Evolutionary conservation across 2,888 invertebrate species (phyloP).

Genomic region (Fragum whitleyi): DNA sequence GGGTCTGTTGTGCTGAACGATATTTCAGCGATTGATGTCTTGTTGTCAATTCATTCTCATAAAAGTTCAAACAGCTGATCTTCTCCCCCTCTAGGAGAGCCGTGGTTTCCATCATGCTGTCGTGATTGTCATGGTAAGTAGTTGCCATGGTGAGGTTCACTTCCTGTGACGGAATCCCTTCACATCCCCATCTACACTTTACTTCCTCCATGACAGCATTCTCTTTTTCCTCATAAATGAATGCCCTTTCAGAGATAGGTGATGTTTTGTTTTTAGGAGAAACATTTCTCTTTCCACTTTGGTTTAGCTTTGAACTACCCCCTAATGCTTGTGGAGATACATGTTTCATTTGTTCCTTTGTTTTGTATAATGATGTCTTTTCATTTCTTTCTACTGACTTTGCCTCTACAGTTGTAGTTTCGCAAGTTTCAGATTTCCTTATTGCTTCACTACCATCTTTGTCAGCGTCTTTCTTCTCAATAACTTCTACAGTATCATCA

Average conservation of each 20-base stretch:
- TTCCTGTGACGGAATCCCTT: constrained; percentile 30
- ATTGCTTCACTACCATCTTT: no score
- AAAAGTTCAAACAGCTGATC: constrained; percentile 32
- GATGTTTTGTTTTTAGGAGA: neutral
- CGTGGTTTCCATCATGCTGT: neutral
- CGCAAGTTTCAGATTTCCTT: no score
- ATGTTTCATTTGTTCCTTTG: neutral
- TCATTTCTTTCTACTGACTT: neutral
- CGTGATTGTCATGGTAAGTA: constrained; percentile 16
- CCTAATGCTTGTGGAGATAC: neutral
- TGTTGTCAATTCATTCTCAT: constrained; percentile 25
- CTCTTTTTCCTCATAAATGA: constrained; percentile 12
- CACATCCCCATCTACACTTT: constrained; percentile 29
- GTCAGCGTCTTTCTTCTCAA: no score
- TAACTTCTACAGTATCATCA: no score
- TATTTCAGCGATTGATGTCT: constrained; percentile 12
- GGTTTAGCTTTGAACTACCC: neutral
- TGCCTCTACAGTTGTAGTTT: no score
- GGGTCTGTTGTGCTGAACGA: neutral
- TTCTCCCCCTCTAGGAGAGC: constrained; percentile 38
- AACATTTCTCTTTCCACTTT: neutral
- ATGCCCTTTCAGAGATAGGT: neutral
- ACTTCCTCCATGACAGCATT: constrained; percentile 27
- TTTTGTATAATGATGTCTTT: neutral
- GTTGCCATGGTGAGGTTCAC: constrained; percentile 42